Evolutionary conservation across 1,140 invertebrate genomes (phyloP), one percentile per base, ranked within the genome.

Genomic region (Lysiphlebus fabarum): DNA sequence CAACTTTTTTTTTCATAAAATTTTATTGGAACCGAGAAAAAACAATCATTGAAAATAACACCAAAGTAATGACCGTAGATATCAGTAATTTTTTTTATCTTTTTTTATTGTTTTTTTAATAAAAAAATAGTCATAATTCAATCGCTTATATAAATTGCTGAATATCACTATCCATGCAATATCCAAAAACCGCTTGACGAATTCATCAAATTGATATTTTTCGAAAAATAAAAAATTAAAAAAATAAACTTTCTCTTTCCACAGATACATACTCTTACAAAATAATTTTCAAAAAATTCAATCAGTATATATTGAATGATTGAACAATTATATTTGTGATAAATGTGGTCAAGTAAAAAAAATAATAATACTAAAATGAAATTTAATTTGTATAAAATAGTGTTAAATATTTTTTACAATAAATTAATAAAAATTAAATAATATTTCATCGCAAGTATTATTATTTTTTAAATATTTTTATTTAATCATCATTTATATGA

Each of bases 161-260:
- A 7, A 41, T 48, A 50, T 60, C 53, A 45, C 49, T 10, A 40
- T 55, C 36, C 37, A 45, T 50, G 44, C 53, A 60, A 55, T 55
- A 60, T 26, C 14, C 51, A 58, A 68, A 72, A 72, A 67, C 68
- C 62, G 56, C 63, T 63, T 59, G 59, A 62, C 59, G 67, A 71
- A 71, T 72, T 71, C 68, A 67, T 66, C 70, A 64, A 65, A 68
- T 70, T 69, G 67, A 65, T 69, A 61, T 72, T 70, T 53, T 65
- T 64, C 60, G 53, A 59, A 44, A 41, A 50, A 42, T 41, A 14
- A 26, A 10, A 26, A 60, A 49, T n/a, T n/a, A 57, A 44, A 42
- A 10, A 26, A 60, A 49, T 2, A 26, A 57, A 44, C 41, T 47
- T 41, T 59, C 58, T 44, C 38, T n/a, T 54, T 56, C 43, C 12